Conservation (phyloP, 2,797 vertebrate species). For the Argyrosomus regius region DNA sequence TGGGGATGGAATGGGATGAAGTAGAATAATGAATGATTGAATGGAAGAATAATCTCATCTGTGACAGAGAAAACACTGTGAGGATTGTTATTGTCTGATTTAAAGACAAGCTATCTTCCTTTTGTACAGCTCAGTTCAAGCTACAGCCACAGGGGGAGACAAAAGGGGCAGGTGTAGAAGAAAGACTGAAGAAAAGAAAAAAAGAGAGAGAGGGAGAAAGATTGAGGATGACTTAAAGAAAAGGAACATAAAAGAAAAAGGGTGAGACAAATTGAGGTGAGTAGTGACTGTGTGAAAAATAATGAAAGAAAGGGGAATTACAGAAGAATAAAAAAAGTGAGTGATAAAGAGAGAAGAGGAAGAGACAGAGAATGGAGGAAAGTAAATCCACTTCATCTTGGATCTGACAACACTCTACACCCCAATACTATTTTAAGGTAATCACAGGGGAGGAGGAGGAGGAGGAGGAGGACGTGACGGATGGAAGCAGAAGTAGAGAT, state of each 20-base stretch:
- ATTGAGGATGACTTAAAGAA: slow-evolving; percentile 19
- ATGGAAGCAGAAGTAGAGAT: slow-evolving; percentile 34
- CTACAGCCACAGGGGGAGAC: slow-evolving; percentile 38
- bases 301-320: slow-evolving; percentile 44
- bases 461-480: slow-evolving; percentile 31
- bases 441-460: slow-evolving; percentile 50
- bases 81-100: slow-evolving; percentile 42
- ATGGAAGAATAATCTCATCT: slow-evolving; percentile 26
- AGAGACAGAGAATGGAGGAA: slow-evolving; percentile 24
- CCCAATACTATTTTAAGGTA: slow-evolving; percentile 54
- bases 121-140: slow-evolving; percentile 42
- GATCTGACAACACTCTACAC: slow-evolving; percentile 44
- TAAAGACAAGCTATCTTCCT: slow-evolving; percentile 36
- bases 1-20: slow-evolving; percentile 27
- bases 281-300: slow-evolving; percentile 22
- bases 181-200: neutral
- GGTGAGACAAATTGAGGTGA: slow-evolving; percentile 13
- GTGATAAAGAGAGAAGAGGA: slow-evolving; percentile 21
- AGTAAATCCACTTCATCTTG: slow-evolving; percentile 56
- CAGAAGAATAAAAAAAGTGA: slow-evolving; percentile 31
- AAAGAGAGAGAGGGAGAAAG: slow-evolving; percentile 9
- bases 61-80: slow-evolving; percentile 27
- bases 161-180: neutral
- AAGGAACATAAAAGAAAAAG: slow-evolving; percentile 10
- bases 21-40: slow-evolving; percentile 20